Evolutionary conservation across 2,888 invertebrate species (phyloP).

Genomic region (Syrista parreyssii): DNA sequence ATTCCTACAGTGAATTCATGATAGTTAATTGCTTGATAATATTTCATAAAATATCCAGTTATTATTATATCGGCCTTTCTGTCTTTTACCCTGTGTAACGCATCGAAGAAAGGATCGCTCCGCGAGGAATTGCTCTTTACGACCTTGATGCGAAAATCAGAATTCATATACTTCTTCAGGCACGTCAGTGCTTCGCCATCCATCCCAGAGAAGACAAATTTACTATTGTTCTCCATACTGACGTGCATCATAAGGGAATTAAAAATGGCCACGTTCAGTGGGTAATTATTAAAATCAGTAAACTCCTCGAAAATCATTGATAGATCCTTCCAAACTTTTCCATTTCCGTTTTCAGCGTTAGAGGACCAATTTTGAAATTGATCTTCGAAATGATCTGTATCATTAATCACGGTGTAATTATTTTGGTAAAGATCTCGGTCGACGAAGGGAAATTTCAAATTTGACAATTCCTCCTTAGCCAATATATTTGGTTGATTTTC

Average conservation of each 20-base stretch:
- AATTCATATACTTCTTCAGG: constrained; percentile 30
- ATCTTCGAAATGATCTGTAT: not conserved
- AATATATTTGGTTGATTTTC: not conserved
- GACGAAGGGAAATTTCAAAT: no score
- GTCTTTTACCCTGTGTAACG: constrained; percentile 27
- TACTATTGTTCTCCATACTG: not conserved
- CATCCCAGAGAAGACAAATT: constrained; percentile 18
- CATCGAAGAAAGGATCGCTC: constrained; percentile 38
- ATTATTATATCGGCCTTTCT: constrained; percentile 33
- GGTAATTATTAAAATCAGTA: not conserved
- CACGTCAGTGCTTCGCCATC: constrained; percentile 34
- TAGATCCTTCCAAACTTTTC: not conserved
- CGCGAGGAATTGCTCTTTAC: not conserved
- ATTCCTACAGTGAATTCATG: constrained; percentile 37
- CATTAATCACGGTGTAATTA: not conserved
- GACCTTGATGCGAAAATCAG: constrained; percentile 32
- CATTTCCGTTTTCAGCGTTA: not conserved
- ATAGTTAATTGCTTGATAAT: constrained; percentile 19
- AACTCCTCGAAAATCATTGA: not conserved
- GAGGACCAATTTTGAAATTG: not conserved
- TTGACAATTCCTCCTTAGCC: not conserved
- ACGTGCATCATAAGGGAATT: constrained; percentile 34
- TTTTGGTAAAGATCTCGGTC: no score
- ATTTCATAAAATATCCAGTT: constrained; percentile 39
- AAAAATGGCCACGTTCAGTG: not conserved